phyloP scores from a whole-genome alignment of 2,797 vertebrate species.

The Ibycter americanus region DNA sequence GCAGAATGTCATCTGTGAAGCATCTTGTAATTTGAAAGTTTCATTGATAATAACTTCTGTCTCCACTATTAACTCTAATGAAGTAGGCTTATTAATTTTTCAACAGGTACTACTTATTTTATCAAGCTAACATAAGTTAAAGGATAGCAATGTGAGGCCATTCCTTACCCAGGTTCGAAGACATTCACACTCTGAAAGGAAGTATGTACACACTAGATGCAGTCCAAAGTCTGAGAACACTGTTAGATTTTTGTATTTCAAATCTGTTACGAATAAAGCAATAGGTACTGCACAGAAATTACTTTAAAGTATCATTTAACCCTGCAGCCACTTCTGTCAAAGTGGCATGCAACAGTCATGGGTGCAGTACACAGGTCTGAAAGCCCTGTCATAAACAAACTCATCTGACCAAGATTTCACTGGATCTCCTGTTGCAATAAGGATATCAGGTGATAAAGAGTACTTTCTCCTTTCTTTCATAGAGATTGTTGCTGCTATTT shows the following conservation, averaged over 20 bases:
- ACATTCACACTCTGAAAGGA: background rate
- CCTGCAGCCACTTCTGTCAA: background rate
- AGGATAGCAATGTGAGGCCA: background rate
- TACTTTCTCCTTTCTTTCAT: background rate
- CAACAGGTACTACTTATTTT: background rate
- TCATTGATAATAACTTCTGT: background rate
- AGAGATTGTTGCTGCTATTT: background rate
- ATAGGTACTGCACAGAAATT: background rate
- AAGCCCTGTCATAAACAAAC: background rate
- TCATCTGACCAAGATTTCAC: background rate
- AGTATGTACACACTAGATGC: rapidly evolving
- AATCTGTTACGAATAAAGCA: background rate
- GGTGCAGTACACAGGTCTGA: background rate
- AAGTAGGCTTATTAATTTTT: background rate
- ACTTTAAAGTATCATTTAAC: background rate
- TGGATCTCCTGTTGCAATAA: background rate
- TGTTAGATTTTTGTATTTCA: background rate
- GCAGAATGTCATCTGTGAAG: background rate
- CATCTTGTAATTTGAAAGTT: background rate
- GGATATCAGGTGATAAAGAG: background rate
- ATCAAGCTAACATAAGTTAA: background rate
- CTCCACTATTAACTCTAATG: background rate
- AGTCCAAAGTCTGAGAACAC: background rate
- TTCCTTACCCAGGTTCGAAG: background rate
- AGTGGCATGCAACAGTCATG: background rate